phyloP scores from a whole-genome alignment of 1,140 invertebrate genomes.

The Chymomyza costata region DNA sequence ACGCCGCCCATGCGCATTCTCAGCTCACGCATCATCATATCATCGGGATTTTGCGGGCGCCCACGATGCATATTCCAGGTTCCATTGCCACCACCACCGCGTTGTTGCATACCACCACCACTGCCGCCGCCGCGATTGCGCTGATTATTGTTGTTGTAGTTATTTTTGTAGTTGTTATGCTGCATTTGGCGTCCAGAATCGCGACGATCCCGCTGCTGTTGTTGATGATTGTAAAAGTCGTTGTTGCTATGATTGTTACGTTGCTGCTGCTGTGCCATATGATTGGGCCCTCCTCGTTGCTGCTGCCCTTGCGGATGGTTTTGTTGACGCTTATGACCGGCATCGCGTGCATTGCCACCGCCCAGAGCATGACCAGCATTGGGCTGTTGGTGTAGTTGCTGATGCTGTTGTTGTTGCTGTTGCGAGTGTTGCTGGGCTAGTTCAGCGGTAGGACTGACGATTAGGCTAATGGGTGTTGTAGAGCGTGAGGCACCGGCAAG shows the following conservation, averaged over 20 bases:
- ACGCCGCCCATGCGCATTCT: constrained; percentile 53
- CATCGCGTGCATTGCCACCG: constrained; percentile 64
- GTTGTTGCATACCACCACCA: not conserved
- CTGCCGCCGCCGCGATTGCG: constrained; percentile 40
- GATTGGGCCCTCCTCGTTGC: constrained; percentile 50
- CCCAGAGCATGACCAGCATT: constrained; percentile 51
- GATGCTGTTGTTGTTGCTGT: constrained; percentile 48
- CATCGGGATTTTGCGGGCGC: constrained; percentile 53
- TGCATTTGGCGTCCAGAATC: constrained; percentile 66
- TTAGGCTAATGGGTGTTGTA: constrained; percentile 83
- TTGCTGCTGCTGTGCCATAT: constrained; percentile 42
- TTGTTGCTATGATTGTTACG: constrained; percentile 48
- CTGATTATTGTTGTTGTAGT: constrained; percentile 72
- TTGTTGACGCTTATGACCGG: constrained; percentile 73
- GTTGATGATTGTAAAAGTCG: constrained; percentile 60
- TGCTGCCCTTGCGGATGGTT: constrained; percentile 57
- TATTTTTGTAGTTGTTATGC: constrained; percentile 65
- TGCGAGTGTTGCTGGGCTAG: constrained; percentile 84
- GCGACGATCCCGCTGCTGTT: constrained; percentile 60
- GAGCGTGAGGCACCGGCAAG: constrained; percentile 84
- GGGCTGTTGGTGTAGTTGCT: constrained; percentile 30
- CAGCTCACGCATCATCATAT: constrained; percentile 69
- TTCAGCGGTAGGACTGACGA: constrained; percentile 89
- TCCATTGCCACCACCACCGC: constrained; percentile 33
- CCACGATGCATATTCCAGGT: constrained; percentile 72